These are phyloP conservation scores for Gasterosteus aculeatus DNA, from an alignment of 2,113 vertebrate species.

Conservation along the genomic window DNA sequence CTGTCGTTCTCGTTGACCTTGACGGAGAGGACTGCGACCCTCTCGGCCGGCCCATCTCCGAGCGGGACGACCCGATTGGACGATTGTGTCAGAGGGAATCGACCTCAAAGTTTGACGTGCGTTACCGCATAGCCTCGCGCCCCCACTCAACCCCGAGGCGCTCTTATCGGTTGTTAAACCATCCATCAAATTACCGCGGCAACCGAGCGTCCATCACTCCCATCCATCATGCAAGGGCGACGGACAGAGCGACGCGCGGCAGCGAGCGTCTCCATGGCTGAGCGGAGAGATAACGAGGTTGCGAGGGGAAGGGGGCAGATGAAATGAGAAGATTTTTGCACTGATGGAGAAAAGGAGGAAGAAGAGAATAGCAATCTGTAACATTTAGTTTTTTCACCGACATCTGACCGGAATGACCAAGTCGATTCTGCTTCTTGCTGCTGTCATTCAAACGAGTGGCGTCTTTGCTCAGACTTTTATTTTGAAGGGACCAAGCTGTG, in stretches of 20 bases:
- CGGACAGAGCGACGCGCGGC: slow-evolving; percentile 59
- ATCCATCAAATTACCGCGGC: slow-evolving; percentile 77
- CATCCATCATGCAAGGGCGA: slow-evolving; percentile 77
- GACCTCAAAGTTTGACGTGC: too few relatives aligned
- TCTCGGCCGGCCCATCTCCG: slow-evolving; percentile 24
- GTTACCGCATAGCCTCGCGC: not conserved
- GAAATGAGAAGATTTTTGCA: not conserved
- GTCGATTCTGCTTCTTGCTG: not conserved
- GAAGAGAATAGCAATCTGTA: too few relatives aligned
- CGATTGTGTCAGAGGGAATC: not conserved
- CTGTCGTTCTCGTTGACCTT: slow-evolving; percentile 36
- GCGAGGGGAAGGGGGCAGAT: not conserved
- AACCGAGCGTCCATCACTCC: slow-evolving; percentile 63
- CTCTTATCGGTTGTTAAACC: slow-evolving; percentile 68
- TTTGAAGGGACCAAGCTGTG: not conserved
- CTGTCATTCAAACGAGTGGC: not conserved
- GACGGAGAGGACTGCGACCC: slow-evolving; percentile 36
- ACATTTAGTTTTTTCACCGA: not conserved
- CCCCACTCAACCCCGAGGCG: not conserved
- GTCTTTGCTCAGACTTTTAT: not conserved
- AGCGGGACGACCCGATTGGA: slow-evolving; percentile 48
- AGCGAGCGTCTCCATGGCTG: slow-evolving; percentile 57
- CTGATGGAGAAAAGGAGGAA: not conserved
- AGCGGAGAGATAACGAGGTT: slow-evolving; percentile 59
- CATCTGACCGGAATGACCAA: not conserved